Conservation (phyloP, 2,113 vertebrate species). For the Elephas maximus region DNA sequence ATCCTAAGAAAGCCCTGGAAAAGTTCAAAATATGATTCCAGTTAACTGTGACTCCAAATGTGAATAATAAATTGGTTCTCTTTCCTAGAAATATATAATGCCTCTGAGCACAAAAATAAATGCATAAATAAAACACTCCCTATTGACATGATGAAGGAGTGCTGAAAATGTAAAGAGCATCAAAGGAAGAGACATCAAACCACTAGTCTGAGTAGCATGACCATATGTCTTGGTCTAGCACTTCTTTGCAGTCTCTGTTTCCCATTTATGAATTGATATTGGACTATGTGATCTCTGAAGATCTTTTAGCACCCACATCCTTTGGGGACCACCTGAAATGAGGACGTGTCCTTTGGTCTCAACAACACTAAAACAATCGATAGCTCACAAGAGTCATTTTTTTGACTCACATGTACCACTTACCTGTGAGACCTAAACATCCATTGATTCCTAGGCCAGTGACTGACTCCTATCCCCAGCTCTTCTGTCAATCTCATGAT, state of each 20-base stretch:
- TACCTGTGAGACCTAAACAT: conserved; percentile 19
- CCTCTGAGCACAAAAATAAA: not conserved
- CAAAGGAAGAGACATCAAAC: too few species aligned
- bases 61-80: not conserved
- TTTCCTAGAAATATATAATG: not conserved
- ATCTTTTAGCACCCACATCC: not conserved
- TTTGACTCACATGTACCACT: conserved; percentile 8
- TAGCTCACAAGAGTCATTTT: not conserved
- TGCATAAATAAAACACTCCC: not conserved
- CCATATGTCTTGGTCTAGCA: not conserved
- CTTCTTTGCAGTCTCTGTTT: not conserved
- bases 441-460: conserved; percentile 8
- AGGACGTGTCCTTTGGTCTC: not conserved
- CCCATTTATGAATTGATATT: not conserved
- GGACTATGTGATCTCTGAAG: not conserved
- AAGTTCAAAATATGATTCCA: not conserved
- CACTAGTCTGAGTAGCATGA: too few species aligned
- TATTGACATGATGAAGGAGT: not conserved
- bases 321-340: not conserved
- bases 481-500: conserved; percentile 65
- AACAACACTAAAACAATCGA: not conserved
- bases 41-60: not conserved
- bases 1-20: not conserved
- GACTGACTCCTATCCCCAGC: conserved; percentile 55
- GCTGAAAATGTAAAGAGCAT: not conserved